Base-by-base conservation (phyloP, 2,888 invertebrate genomes). In the Euzophera pinguis region DNA sequence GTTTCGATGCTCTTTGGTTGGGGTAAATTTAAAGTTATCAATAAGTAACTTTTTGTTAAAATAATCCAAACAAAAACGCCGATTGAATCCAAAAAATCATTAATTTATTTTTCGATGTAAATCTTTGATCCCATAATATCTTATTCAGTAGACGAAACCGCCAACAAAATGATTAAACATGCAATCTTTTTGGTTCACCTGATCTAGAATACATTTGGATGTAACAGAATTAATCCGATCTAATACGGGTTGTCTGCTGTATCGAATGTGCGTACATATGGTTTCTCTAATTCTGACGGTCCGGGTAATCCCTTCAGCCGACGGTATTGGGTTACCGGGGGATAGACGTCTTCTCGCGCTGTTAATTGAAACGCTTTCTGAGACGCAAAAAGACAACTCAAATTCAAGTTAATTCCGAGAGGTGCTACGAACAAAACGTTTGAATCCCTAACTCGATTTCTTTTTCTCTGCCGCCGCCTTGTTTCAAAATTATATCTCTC, bases 251-350 rank as follows among this genome's bases (percentile, higher is more conserved):
- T 79, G 78, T 81, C 71, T 78, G 74, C 81, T 81, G 78, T 51
- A 51, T 51, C 34, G 27, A 37, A 43, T 51, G 43, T 51, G 35
- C 39, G 49, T 76, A 72, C 71, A 71, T 90, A 90, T 82, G 90
- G 90, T 88, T 89, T 90, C 89, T 81, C 84, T 90, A 86, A 88
- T 89, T 87, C 85, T 83, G 84, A 77, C 79, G 72, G 79, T 74
- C 72, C 66, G 70, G 66, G 84, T 89, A 89, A 89, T 88, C 88
- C 84, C 79, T 78, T 83, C 77, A 69, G 71, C 71, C 69, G 76
- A 68, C 67, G 71, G 75, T 86, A 86, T 90, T 81, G 66, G 65
- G 80, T 89, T 88, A 78, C 89, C 57, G 62, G 73, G 84, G 83
- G 81, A 75, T 71, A 69, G 69, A 65, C 71, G 71, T 78, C 72